Evolutionary conservation across 2,113 vertebrate species (phyloP).

Genomic region (Myrmecobius fasciatus): DNA sequence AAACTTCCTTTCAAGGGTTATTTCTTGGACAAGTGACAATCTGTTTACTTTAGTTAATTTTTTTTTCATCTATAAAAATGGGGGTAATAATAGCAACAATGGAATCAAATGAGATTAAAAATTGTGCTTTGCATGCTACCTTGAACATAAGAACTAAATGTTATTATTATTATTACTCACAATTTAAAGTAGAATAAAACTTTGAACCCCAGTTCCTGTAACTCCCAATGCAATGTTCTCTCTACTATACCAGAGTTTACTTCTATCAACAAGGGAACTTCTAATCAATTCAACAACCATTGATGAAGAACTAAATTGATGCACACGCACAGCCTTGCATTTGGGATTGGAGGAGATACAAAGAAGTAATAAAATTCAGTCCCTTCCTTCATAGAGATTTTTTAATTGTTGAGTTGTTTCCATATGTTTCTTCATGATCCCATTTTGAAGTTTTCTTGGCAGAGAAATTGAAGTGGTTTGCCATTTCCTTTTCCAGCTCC

Average conservation of each 20-base stretch:
- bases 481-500: background rate
- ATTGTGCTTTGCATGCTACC: background rate
- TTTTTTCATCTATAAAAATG: background rate
- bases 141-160: background rate
- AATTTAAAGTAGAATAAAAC: background rate
- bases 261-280: background rate
- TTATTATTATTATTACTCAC: background rate
- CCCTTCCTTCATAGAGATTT: background rate
- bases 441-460: background rate
- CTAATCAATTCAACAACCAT: background rate
- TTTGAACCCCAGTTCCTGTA: background rate
- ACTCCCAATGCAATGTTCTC: background rate
- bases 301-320: background rate
- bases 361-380: background rate
- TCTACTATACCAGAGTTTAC: background rate
- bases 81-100: background rate
- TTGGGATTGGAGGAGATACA: background rate
- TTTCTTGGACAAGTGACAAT: background rate
- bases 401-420: background rate
- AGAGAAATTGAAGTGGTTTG: background rate
- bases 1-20: background rate
- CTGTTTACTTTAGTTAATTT: background rate
- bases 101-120: background rate
- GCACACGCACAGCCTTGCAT: background rate
- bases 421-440: background rate